Evolutionary conservation across 2,113 vertebrate species (phyloP).

Genomic region (Cyanoderma ruficeps): DNA sequence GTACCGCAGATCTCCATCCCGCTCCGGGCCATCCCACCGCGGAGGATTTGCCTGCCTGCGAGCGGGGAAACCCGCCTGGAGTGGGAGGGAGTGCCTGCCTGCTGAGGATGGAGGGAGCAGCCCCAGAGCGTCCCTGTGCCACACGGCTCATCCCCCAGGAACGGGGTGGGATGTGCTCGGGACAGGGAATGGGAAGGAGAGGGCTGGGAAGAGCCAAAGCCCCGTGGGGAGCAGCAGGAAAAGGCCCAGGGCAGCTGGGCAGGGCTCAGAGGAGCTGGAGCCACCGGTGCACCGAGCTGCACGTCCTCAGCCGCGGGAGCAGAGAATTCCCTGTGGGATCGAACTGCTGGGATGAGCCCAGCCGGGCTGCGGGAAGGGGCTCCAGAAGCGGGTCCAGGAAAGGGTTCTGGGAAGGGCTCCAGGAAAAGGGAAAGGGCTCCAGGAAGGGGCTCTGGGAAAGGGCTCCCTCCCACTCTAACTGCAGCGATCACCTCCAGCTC

Average conservation of each 20-base stretch:
- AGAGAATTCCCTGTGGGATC: background rate
- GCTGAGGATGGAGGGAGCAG: background rate
- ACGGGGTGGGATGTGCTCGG: rapidly evolving
- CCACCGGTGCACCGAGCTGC: background rate
- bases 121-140: background rate
- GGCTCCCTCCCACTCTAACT: background rate
- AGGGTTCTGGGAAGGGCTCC: too few species aligned
- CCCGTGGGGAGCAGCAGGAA: background rate
- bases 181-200: background rate
- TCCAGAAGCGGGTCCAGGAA: background rate
- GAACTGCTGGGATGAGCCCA: background rate
- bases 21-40: background rate
- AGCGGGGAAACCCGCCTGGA: background rate
- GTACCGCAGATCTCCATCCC: rapidly evolving
- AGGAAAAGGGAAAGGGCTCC: background rate
- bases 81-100: rapidly evolving
- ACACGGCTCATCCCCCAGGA: background rate
- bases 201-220: background rate
- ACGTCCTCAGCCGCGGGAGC: background rate
- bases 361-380: rapidly evolving
- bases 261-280: background rate
- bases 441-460: rapidly evolving
- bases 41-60: background rate
- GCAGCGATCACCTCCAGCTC: background rate
- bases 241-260: background rate